A percentile compares a stretch with the other conserved stretches of the same genome.
phyloP scores from a whole-genome alignment of 1,140 invertebrate species.

The Thaumetopoea pityocampa region DNA sequence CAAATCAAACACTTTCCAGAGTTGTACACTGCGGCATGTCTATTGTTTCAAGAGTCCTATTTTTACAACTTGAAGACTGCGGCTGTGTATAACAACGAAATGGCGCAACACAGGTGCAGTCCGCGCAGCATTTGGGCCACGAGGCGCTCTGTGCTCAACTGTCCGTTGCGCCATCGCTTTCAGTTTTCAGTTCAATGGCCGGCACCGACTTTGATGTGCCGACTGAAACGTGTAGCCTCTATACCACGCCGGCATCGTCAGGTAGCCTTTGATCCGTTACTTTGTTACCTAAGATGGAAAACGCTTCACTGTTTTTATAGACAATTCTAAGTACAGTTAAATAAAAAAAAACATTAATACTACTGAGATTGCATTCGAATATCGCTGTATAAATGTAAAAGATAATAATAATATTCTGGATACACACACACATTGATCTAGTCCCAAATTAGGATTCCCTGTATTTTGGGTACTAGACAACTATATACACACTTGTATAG shows the following conservation, averaged over 20 bases:
- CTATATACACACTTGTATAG: too few species aligned
- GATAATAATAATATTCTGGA: too few species aligned
- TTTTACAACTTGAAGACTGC: slow-evolving; percentile 10
- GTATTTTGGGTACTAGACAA: too few species aligned
- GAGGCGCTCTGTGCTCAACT: slow-evolving; percentile 10
- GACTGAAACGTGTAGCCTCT: slow-evolving; percentile 49
- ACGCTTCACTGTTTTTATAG: neutral
- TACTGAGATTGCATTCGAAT: slow-evolving; percentile 6
- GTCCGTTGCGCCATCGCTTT: slow-evolving; percentile 26
- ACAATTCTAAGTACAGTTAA: too few species aligned
- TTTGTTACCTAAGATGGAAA: slow-evolving; percentile 13
- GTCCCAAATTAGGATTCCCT: too few species aligned
- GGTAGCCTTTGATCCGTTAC: slow-evolving; percentile 37
- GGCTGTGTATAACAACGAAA: slow-evolving; percentile 22
- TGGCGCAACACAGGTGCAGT: slow-evolving; percentile 15
- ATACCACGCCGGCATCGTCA: slow-evolving; percentile 29
- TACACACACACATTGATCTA: too few species aligned
- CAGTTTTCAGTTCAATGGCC: slow-evolving; percentile 51
- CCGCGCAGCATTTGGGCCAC: slow-evolving; percentile 23
- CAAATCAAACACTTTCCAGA: too few species aligned
- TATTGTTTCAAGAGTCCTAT: slow-evolving; percentile 13
- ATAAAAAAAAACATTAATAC: neutral
- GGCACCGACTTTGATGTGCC: slow-evolving; percentile 50
- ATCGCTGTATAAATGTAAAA: too few species aligned
- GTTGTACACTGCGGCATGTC: too few species aligned